Evolutionary conservation across 1,140 invertebrate genomes (phyloP), one percentile per base, ranked within the genome.

Genomic region (Luehdorfia chinensis): DNA sequence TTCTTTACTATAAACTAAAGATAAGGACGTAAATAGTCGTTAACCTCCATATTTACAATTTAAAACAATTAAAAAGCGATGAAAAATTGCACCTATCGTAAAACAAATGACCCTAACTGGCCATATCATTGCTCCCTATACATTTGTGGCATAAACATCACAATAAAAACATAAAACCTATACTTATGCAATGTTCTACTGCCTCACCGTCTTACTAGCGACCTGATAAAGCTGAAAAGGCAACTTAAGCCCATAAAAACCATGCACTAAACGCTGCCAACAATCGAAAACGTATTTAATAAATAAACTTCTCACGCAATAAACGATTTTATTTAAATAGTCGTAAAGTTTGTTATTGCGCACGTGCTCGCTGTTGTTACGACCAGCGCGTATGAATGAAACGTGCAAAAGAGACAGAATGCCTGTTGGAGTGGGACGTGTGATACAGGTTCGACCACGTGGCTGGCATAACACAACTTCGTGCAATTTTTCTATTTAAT

Each of bases 141-240:
- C 70, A 71, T 78, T 84, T 79, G 81, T 63, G 63, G 65, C 73
- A 74, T 75, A 75, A 85, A 83, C 75, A 79, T 80, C 63, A 83
- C 75, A 84, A 84, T 84, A 85, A 85, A 72, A 81, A 76, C 77
- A 76, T 84, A 84, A 84, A 85, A 74, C 61, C 77, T 78, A 81
- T 84, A 84, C 75, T 85, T 81, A 84, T 85, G 81, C 81, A 80
- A 84, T 85, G 79, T 75, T 81, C 77, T 73, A 85, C 71, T 76
- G 75, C 70, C 81, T 69, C 76, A 85, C 81, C 67, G 73, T 63
- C 72, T 68, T 71, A 75, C 81, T 71, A 63, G 68, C 71, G 68
- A 81, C 81, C 81, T 85, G 81, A 85, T 85, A 85, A 81, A 85
- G 75, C 79, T 85, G 79, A 84, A 85, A 85, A 84, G 81, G 77